Conservation (phyloP, 2,888 invertebrate genomes). For the Teleiodes luculella region DNA sequence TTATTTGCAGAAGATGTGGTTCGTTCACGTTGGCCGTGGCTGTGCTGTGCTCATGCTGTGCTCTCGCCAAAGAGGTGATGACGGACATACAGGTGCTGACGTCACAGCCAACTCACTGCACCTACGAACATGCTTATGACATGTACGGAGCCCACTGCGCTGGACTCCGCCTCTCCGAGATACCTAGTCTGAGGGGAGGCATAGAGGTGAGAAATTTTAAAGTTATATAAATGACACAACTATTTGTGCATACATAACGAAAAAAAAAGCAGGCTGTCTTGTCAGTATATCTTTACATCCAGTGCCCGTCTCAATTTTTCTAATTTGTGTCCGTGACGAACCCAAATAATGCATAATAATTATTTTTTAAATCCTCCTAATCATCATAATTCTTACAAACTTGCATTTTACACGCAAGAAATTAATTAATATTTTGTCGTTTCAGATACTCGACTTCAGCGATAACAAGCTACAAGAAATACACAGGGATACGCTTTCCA, state of each 20-base stretch:
- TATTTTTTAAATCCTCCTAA: too few relatives aligned
- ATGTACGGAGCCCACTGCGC: constrained; percentile 79
- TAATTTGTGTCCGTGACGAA: too few relatives aligned
- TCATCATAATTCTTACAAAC: too few relatives aligned
- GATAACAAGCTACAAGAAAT: constrained; percentile 76
- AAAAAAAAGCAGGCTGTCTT: too few relatives aligned
- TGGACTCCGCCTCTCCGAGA: constrained; percentile 59
- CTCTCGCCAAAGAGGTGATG: constrained; percentile 47
- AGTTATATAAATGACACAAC: too few relatives aligned
- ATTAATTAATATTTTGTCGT: constrained; percentile 23
- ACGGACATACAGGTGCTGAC: constrained; percentile 58
- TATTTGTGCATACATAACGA: too few relatives aligned
- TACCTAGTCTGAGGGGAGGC: constrained; percentile 71
- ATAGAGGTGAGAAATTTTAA: constrained; percentile 65
- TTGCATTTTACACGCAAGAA: too few relatives aligned
- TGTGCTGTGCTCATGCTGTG: constrained; percentile 31
- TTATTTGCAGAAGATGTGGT: constrained; percentile 40
- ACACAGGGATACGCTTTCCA: constrained; percentile 64
- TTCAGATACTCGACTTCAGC: constrained; percentile 79
- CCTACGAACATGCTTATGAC: constrained; percentile 68
- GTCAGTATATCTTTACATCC: too few relatives aligned
- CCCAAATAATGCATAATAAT: too few relatives aligned
- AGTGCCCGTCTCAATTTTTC: too few relatives aligned
- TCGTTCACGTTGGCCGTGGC: constrained; percentile 31
- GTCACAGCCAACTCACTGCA: constrained; percentile 60